Evolutionary conservation across 2,113 vertebrate genomes (phyloP).

Genomic region (Pseudorectes ferrugineus): DNA sequence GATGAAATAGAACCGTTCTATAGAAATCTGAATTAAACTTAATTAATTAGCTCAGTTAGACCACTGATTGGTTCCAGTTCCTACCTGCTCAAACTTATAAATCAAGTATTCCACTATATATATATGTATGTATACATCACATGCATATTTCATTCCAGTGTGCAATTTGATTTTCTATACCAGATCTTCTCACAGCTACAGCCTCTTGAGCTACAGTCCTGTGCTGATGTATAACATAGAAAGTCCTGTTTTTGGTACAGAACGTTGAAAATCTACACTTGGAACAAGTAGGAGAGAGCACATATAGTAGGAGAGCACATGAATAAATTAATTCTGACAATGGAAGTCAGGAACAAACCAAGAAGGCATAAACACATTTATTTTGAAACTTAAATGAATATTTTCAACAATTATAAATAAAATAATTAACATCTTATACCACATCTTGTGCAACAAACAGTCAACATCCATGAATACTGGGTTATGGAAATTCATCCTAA

Average conservation of each 20-base stretch:
- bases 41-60: neutral
- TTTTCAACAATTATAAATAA: conserved; percentile 52
- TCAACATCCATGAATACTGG: neutral
- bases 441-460: conserved; percentile 15
- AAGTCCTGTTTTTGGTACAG: neutral
- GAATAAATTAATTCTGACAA: conserved; percentile 26
- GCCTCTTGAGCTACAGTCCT: neutral
- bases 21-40: neutral
- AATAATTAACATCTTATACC: conserved; percentile 27
- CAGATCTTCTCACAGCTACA: neutral
- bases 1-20: neutral
- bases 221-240: neutral
- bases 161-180: neutral
- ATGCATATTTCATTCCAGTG: neutral
- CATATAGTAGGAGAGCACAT: neutral
- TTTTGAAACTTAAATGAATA: conserved; percentile 44
- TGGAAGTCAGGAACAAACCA: neutral
- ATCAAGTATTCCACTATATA: neutral
- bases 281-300: neutral
- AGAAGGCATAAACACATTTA: conserved; percentile 25
- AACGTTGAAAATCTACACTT: neutral
- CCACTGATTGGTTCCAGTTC: neutral
- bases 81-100: neutral
- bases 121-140: neutral
- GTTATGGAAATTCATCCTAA: conserved; percentile 21